Percentiles rank a stretch among this genome's conserved stretches.
phyloP scores from a whole-genome alignment of 2,888 invertebrate genomes.

The Pachydiplax longipennis region DNA sequence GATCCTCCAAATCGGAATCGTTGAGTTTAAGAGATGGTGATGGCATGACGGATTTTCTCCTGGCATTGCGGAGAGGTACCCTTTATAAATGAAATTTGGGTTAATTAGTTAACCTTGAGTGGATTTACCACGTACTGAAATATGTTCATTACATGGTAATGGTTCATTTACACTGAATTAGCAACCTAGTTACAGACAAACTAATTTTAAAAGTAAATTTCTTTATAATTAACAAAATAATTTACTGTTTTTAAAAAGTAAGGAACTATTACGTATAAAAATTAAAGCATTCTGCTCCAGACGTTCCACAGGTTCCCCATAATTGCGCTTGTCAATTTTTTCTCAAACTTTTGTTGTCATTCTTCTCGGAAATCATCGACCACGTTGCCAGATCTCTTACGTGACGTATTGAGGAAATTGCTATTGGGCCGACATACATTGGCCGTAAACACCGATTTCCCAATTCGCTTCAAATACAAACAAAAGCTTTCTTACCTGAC shows the following conservation, averaged over 20 bases:
- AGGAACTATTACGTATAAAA: neutral
- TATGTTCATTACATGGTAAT: neutral
- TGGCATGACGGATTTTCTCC: conserved; percentile 69
- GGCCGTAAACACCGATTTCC: neutral
- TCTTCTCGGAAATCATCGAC: neutral
- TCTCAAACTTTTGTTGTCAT: neutral
- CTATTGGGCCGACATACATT: neutral
- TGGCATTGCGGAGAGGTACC: conserved; percentile 69
- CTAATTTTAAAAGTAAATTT: neutral
- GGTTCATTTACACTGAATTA: neutral
- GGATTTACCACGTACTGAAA: neutral
- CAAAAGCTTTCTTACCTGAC: neutral
- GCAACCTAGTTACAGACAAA: neutral
- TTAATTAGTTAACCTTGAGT: neutral
- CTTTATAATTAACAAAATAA: no score
- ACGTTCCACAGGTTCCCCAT: neutral
- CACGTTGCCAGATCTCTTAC: neutral
- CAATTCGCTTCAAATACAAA: neutral
- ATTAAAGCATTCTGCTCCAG: neutral
- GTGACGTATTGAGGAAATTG: neutral
- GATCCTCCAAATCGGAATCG: conserved; percentile 61
- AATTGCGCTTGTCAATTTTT: neutral
- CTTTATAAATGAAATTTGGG: conserved; percentile 59
- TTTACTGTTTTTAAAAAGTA: neutral
- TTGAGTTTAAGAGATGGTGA: conserved; percentile 63